These are phyloP conservation scores for Neoaliturus tenellus DNA, from an alignment of 2,888 invertebrate genomes.

Conservation along the genomic window DNA sequence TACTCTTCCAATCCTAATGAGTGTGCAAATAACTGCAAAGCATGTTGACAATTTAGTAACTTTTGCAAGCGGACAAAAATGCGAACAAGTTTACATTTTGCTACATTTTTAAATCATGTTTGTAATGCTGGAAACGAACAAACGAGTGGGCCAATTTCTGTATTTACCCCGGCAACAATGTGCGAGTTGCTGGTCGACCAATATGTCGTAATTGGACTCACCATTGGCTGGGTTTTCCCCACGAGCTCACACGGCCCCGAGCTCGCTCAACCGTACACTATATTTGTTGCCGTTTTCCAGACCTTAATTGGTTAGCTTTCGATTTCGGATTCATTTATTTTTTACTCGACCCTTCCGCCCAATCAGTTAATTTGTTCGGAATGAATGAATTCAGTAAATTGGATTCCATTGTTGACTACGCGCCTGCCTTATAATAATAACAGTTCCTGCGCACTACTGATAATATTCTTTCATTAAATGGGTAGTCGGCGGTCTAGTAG, in stretches of 20 bases:
- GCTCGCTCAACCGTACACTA: background rate
- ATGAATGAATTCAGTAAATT: constrained; percentile 21
- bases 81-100: too few species aligned
- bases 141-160: too few species aligned
- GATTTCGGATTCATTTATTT: constrained; percentile 23
- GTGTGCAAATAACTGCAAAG: too few species aligned
- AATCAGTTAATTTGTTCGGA: constrained; percentile 24
- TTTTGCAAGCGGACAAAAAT: too few species aligned
- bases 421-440: constrained; percentile 13
- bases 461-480: constrained; percentile 2
- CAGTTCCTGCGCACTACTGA: background rate
- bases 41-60: too few species aligned
- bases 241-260: background rate
- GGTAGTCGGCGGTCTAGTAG: too few species aligned
- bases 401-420: background rate
- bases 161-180: too few species aligned
- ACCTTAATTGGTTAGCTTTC: constrained; percentile 16
- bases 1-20: too few species aligned
- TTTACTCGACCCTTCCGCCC: background rate
- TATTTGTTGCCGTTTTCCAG: constrained; percentile 39
- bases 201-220: background rate
- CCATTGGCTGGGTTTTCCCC: background rate
- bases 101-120: too few species aligned
- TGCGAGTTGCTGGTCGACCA: background rate
- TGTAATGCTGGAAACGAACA: too few species aligned